phyloP scores from a whole-genome alignment of 2,113 vertebrate species.

The Sebastes schlegelii region DNA sequence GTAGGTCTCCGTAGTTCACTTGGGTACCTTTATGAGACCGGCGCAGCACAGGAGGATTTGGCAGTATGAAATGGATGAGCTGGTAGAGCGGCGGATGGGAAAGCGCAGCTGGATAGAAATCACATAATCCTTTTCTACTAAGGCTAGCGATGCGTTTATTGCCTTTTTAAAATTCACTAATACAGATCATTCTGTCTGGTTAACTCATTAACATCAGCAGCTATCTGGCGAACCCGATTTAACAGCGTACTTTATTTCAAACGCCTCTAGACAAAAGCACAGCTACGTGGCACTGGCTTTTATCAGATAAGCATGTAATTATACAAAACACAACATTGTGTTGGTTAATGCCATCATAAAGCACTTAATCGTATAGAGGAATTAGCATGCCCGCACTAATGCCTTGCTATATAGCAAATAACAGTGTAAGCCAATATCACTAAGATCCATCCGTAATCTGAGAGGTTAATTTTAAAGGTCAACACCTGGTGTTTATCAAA shows the following conservation, averaged over 20 bases:
- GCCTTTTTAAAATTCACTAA: constrained; percentile 76
- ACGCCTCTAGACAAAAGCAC: constrained; percentile 48
- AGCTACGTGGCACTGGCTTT: constrained; percentile 38
- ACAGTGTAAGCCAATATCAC: constrained; percentile 45
- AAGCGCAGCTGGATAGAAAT: constrained; percentile 69
- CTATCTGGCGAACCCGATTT: constrained; percentile 63
- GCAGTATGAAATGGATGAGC: constrained; percentile 38
- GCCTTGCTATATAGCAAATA: constrained; percentile 50
- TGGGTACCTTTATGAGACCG: constrained; percentile 37
- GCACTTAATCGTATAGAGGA: constrained; percentile 42
- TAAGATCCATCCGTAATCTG: constrained; percentile 45
- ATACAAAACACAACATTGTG: constrained; percentile 58
- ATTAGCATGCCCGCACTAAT: constrained; percentile 44
- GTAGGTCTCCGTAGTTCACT: constrained; percentile 23
- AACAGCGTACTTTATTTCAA: constrained; percentile 55
- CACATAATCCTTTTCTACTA: constrained; percentile 60
- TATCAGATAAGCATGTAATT: constrained; percentile 64
- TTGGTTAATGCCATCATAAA: constrained; percentile 59
- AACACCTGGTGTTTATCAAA: constrained; percentile 60
- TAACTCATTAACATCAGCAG: constrained; percentile 77
- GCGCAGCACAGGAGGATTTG: constrained; percentile 40
- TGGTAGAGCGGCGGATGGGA: constrained; percentile 40
- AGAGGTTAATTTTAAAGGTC: constrained; percentile 68
- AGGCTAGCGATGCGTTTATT: constrained; percentile 54
- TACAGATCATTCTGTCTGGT: constrained; percentile 75